A percentile compares a stretch with the other conserved stretches of the same genome.
These are phyloP conservation scores for Phaethornis superciliosus DNA, from an alignment of 2,113 vertebrate species.

Conservation along the genomic window DNA sequence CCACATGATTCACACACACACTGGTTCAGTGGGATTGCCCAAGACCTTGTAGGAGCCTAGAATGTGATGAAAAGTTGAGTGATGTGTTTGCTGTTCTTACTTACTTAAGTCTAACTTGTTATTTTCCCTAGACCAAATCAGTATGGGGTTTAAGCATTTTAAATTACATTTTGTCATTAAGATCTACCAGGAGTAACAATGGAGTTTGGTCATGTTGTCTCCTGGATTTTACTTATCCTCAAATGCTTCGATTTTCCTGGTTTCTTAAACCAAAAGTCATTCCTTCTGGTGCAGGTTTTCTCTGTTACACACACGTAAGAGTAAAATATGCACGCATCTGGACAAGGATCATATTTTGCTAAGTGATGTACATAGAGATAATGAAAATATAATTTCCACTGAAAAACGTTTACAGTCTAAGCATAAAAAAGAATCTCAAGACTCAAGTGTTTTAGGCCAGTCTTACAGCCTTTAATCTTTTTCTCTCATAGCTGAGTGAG, in stretches of 20 bases:
- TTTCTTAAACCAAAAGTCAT: background rate
- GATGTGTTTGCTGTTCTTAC: background rate
- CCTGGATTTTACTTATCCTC: background rate
- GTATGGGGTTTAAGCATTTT: background rate
- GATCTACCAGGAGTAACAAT: background rate
- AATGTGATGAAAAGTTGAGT: background rate
- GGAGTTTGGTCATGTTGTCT: background rate
- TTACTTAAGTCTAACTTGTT: background rate
- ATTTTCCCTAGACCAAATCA: background rate
- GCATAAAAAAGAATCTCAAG: background rate
- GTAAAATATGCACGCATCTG: background rate
- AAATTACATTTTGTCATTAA: background rate
- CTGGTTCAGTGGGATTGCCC: background rate
- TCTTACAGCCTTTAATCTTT: background rate
- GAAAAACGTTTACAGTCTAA: background rate
- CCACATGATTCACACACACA: background rate
- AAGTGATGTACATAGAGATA: background rate
- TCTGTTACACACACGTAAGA: background rate
- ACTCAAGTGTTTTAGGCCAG: background rate
- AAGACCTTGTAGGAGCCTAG: background rate
- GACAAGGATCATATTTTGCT: background rate
- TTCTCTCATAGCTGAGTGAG: background rate
- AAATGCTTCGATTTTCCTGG: background rate
- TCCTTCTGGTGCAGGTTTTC: background rate
- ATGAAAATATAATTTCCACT: background rate